Conservation (phyloP, 2,888 invertebrate genomes). For the Metallyticus violacea region DNA sequence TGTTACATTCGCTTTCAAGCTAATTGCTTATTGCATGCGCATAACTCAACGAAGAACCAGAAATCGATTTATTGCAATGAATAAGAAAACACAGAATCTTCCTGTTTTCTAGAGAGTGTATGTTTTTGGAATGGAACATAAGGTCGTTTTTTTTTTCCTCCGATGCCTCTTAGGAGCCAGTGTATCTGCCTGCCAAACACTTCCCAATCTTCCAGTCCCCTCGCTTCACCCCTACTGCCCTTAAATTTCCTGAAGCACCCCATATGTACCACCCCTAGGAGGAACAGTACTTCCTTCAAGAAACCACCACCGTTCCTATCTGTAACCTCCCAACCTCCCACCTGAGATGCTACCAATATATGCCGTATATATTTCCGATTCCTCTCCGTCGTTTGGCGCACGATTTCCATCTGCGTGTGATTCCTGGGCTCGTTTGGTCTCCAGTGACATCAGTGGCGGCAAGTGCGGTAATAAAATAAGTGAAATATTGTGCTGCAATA, state of each 20-base stretch:
- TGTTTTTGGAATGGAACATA: neutral
- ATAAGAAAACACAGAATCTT: too few relatives aligned
- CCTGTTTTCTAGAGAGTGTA: neutral
- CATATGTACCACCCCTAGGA: neutral
- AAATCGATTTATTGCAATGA: too few relatives aligned
- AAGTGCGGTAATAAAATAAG: neutral
- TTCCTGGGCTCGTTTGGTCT: neutral
- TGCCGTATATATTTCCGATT: slow-evolving; percentile 25
- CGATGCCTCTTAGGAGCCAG: neutral
- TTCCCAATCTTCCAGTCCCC: slow-evolving; percentile 20
- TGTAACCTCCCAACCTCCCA: neutral
- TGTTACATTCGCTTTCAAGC: too few relatives aligned
- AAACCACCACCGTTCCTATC: slow-evolving; percentile 3
- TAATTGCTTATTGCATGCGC: too few relatives aligned
- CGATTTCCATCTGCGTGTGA: slow-evolving; percentile 23
- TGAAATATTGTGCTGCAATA: neutral
- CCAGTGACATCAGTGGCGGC: neutral
- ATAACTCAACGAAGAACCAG: too few relatives aligned
- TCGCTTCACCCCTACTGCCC: neutral
- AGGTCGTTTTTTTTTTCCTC: neutral
- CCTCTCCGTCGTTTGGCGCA: neutral
- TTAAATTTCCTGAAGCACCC: slow-evolving; percentile 17
- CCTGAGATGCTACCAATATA: slow-evolving; percentile 13
- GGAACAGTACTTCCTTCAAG: neutral
- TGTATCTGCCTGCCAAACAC: neutral